Conservation (phyloP, 2,888 invertebrate species). For the Sminthurides aquaticus region DNA sequence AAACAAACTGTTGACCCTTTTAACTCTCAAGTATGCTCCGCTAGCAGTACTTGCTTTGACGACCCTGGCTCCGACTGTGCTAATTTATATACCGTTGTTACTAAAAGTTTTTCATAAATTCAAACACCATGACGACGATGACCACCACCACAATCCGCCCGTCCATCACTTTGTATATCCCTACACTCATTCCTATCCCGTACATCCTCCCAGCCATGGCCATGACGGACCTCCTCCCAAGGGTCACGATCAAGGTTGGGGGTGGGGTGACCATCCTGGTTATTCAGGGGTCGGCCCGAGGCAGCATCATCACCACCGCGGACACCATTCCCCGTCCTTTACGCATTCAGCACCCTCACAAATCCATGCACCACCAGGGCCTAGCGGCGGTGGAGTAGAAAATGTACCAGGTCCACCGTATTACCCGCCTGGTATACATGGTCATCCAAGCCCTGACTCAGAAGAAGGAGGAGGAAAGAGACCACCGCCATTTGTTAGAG, state of each 20-base stretch:
- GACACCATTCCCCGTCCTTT: background rate
- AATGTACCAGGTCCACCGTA: background rate
- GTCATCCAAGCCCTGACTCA: background rate
- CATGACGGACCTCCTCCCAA: background rate
- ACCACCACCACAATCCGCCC: background rate
- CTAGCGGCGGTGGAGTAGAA: background rate
- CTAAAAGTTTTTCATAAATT: background rate
- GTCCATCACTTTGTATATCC: background rate
- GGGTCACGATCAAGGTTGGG: background rate
- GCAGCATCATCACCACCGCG: background rate
- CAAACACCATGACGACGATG: background rate
- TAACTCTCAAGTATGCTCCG: conserved; percentile 33
- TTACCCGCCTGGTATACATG: background rate
- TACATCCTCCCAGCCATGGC: background rate
- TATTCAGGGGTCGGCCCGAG: too few species aligned
- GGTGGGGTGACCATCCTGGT: background rate
- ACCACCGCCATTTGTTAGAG: background rate
- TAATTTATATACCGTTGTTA: conserved; percentile 3
- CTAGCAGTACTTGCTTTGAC: conserved; percentile 24
- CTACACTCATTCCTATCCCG: conserved; percentile 5
- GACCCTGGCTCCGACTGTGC: conserved; percentile 1
- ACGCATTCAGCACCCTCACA: background rate
- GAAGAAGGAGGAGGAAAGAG: background rate
- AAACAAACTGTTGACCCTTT: conserved; percentile 26
- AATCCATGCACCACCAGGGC: background rate